Evolutionary conservation across 2,888 invertebrate species (phyloP), one percentile per base, ranked within the genome.

Genomic region (Acronicta leporina): DNA sequence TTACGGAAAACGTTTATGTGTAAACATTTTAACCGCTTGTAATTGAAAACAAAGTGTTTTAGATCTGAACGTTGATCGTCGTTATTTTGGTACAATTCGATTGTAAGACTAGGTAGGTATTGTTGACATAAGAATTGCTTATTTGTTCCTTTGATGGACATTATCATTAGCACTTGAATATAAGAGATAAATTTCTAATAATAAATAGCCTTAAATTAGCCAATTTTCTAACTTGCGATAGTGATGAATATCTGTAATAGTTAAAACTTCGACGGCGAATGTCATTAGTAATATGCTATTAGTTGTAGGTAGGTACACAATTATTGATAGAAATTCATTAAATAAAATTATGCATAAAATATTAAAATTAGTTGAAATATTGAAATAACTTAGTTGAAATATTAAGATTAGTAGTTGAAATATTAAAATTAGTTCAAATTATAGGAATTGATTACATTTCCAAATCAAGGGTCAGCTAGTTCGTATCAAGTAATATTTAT

Each of bases 31-130:
- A 71, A 73, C 65, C 62, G 62, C 64, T 71, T 61, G 53, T 71
- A 64, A 79, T 72, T 82, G 69, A 68, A 78, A 70, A 75, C 67
- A 77, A 78, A 74, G 63, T 72, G 68, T 66, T 79, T 80, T 76
- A 78, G 71, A 79, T 79, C 68, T 68, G 73, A 49, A 68, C 67
- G 67, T 70, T 80, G 63, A 66, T 68, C 68, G 65, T 50, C 10
- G 45, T 59, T 57, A 53, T 49, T 50, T 59, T 64, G 48, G 10
- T 52, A 43, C 57, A 41, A 53, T 45, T 46, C 5, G 7, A 44
- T 60, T 75, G 61, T 58, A 49, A 30, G 2, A 8, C 9, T 30
- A 55, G 52, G 33, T 45, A 43, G 50, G 25, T 56, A 20, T 30
- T 45, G 42, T 41, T 55, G 33, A 51, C 33, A 40, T 59, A 33